phyloP scores from a whole-genome alignment of 2,797 vertebrate genomes.

The Siniperca scherzeri region DNA sequence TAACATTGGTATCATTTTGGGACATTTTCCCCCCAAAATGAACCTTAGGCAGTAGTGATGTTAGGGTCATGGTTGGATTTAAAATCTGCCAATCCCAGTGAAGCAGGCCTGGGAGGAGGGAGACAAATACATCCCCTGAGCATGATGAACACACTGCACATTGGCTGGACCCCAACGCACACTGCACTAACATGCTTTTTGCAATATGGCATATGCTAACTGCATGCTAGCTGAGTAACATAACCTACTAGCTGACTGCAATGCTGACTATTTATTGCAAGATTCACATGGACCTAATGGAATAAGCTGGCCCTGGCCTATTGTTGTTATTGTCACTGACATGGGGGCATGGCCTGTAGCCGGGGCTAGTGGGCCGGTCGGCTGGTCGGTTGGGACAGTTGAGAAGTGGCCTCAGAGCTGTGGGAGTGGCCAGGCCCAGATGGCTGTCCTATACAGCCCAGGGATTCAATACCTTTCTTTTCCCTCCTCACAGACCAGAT shows the following conservation, averaged over 20 bases:
- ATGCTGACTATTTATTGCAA: conserved; percentile 25
- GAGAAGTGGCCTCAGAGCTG: conserved; percentile 59
- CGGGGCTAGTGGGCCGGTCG: conserved; percentile 24
- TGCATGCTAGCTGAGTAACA: conserved; percentile 17
- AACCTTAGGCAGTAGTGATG: background rate
- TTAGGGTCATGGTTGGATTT: conserved; percentile 2
- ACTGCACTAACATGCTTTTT: conserved; percentile 11
- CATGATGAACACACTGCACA: conserved; percentile 21
- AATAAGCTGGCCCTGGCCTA: conserved; percentile 14
- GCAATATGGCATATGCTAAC: conserved; percentile 28
- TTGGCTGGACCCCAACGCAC: conserved; percentile 40
- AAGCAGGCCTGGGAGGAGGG: conserved; percentile 11
- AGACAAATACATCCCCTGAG: conserved; percentile 18
- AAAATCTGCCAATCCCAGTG: conserved; percentile 1
- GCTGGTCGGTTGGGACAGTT: conserved; percentile 53
- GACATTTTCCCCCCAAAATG: background rate
- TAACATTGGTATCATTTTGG: background rate
- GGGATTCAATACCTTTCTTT: conserved; percentile 75
- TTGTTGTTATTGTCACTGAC: conserved; percentile 43
- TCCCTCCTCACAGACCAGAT: conserved; percentile 72
- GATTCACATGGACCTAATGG: conserved; percentile 31
- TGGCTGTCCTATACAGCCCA: conserved; percentile 77
- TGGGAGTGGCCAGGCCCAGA: conserved; percentile 78
- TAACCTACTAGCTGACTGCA: conserved; percentile 9
- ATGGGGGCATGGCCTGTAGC: conserved; percentile 9